Evolutionary conservation across 2,888 invertebrate genomes (phyloP).

Genomic region (Gryllus longicercus): DNA sequence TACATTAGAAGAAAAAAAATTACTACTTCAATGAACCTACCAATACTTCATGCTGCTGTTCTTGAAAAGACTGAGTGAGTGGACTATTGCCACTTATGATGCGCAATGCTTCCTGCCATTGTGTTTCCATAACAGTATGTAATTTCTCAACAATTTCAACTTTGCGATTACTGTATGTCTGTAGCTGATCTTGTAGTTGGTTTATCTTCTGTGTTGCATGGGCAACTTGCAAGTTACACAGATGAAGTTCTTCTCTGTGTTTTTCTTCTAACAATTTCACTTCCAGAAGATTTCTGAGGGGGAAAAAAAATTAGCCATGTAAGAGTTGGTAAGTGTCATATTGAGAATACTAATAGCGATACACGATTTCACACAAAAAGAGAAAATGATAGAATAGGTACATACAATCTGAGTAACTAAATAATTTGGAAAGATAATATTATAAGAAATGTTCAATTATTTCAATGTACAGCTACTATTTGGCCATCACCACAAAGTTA

Average conservation of each 20-base stretch:
- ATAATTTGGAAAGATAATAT: no score
- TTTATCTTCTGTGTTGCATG: conserved; percentile 67
- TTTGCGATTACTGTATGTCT: conserved; percentile 52
- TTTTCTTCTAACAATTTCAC: conserved; percentile 74
- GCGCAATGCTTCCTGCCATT: conserved; percentile 73
- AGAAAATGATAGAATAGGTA: no score
- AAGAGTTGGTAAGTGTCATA: no score
- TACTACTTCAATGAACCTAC: not conserved
- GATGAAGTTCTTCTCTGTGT: conserved; percentile 70
- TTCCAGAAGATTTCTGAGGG: conserved; percentile 65
- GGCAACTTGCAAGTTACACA: conserved; percentile 67
- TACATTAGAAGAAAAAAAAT: no score
- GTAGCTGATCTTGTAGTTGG: conserved; percentile 57
- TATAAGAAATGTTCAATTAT: no score
- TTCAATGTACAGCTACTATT: no score
- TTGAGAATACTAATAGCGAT: no score
- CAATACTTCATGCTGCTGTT: not conserved
- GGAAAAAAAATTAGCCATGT: conserved; percentile 22
- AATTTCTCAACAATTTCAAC: conserved; percentile 69
- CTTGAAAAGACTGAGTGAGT: not conserved
- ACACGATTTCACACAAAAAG: no score
- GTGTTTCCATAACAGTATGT: conserved; percentile 73
- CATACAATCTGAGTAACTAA: no score
- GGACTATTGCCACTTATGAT: conserved; percentile 54
- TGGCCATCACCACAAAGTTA: no score